Base-by-base conservation (phyloP, 2,797 vertebrate species). In the Spatula versicolor region DNA sequence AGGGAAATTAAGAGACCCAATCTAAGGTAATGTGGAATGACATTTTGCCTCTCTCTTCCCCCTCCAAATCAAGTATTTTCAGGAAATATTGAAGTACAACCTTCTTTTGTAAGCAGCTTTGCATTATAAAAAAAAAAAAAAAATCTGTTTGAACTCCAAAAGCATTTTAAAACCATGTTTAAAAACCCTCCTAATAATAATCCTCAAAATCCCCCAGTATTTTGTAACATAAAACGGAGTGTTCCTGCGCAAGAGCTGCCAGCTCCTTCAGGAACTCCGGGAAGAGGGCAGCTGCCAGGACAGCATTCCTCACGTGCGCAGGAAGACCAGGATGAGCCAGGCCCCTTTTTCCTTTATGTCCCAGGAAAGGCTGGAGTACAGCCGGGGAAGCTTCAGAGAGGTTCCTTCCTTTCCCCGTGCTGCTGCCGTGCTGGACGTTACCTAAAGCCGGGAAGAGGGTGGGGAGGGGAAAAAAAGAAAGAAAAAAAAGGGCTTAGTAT, bases 251-350 rank as follows among this genome's bases (percentile, higher is more conserved):
- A 63, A 99, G 97, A 86, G 99, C 99, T 6, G 99, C 99, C 97
- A 99, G 98, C 89, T 99, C 99, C 98, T 99, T 99, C 83, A 99
- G 98, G 97, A 99, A 99, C 98, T 99, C 99, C 0, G 99, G 98
- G 97, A 99, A 99, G 62, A 99, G 98, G 92, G 99, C 98, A 9
- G 99, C 98, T 8, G 98, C 99, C 1, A 99, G 98, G 52, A 99
- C 97, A 5, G 99, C 98, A 3, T 99, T 99, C 96, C 97, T 98
- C 88, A 98, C 98, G 3, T 98, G 97, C 17, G 95, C 96, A 20
- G 99, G 98, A 93, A 98, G 97, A 96, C 98, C 97, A 19, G 98
- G 98, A 81, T 98, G 98, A 4, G 98, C 95, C 16, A 97, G 97
- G 2, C 98, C 94, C 81, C 94, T 98, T 96, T 97, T 98, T 68